These are phyloP conservation scores for Harpalus rufipes DNA, from an alignment of 2,888 invertebrate genomes.

Conservation along the genomic window DNA sequence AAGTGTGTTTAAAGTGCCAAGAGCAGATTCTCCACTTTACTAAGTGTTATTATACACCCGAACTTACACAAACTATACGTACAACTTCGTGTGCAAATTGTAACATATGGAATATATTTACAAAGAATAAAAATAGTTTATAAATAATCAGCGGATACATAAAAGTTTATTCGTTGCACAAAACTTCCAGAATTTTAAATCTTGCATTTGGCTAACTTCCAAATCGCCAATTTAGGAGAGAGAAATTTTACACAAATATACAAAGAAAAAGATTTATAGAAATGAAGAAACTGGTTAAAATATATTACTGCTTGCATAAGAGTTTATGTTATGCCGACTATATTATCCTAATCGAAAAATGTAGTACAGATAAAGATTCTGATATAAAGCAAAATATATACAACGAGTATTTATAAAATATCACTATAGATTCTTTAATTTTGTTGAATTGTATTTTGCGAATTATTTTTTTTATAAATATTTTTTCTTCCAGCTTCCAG, in stretches of 20 bases:
- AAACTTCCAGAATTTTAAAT: constrained; percentile 54
- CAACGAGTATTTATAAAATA: neutral
- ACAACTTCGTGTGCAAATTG: neutral
- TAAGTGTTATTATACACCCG: neutral
- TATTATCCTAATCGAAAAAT: neutral
- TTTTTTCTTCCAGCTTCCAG: constrained; percentile 84
- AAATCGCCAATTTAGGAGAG: constrained; percentile 58
- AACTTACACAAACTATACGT: neutral
- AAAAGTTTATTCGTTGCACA: constrained; percentile 36
- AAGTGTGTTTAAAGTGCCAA: constrained; percentile 16
- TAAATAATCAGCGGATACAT: constrained; percentile 7
- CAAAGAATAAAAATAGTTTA: constrained; percentile 1
- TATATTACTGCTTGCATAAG: neutral
- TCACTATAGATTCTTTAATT: constrained; percentile 42
- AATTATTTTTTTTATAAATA: neutral
- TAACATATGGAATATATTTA: neutral
- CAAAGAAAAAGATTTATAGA: constrained; percentile 31
- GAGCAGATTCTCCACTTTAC: neutral
- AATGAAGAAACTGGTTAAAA: constrained; percentile 8
- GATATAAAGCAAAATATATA: no score
- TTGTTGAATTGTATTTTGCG: constrained; percentile 36
- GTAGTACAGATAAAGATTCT: no score
- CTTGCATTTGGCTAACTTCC: constrained; percentile 54
- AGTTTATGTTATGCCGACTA: neutral
- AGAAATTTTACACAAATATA: constrained; percentile 47